Evolutionary conservation across 2,797 vertebrate genomes (phyloP), one percentile per base, ranked within the genome.

Genomic region (Haliaeetus albicilla): DNA sequence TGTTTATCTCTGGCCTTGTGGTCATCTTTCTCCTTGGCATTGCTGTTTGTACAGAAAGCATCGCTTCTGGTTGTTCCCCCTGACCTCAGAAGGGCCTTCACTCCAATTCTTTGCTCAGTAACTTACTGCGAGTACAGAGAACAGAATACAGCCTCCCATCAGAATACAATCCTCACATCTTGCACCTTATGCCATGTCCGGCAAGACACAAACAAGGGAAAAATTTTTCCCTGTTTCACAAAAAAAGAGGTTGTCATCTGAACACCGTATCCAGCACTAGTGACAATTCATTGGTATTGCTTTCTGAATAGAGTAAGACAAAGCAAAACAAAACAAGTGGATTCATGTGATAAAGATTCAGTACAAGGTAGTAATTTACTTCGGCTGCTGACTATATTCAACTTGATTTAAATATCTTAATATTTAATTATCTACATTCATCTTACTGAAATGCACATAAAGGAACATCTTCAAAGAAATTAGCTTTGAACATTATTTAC

Each of bases 401-500:
- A 65, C n/a, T 87, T 93, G 88, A 91, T 96, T 96, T 96, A 95
- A 97, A 96, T 97, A 95, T 74, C 97, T 96, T 95, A 96, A 96
- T 97, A 97, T 97, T 97, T 96, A 93, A 97, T 97, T 92, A 94
- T 85, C 90, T 93, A 65, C 68, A 93, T 92, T 94, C 54, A 2
- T 95, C 83, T 94, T 80, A 79, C 85, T 92, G 93, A 96, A 96
- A 90, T 35, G 39, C 85, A 83, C 54, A 95, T 90, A 95, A 94
- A 95, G 88, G 71, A 91, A 91, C 59, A 93, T 84, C 95, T 95
- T 96, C 91, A 91, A 87, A 95, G 92, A 95, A 93, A 95, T 89
- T 86, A 93, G 57, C 94, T 95, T 96, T 97, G 95, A 96, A 93
- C 95, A 96, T 97, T 97, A 97, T 97, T 97, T 97, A 94, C 95